phyloP scores from a whole-genome alignment of 2,888 invertebrate species.

The Synanthedon vespiformis region DNA sequence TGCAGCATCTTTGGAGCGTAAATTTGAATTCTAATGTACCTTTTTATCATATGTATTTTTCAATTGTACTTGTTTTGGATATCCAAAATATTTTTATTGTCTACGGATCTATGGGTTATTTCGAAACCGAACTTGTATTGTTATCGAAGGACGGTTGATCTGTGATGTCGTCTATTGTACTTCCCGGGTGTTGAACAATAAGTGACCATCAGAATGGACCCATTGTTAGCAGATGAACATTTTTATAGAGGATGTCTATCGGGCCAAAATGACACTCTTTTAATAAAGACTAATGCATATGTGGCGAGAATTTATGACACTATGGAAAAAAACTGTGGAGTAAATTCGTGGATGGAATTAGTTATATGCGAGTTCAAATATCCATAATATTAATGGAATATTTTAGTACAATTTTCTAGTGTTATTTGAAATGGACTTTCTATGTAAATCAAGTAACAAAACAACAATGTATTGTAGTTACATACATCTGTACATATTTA shows the following conservation, averaged over 20 bases:
- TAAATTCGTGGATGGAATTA: too few species aligned
- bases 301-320: not conserved
- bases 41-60: constrained; percentile 26
- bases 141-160: constrained; percentile 45
- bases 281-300: constrained; percentile 8
- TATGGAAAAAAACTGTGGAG: not conserved
- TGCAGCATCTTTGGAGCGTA: not conserved
- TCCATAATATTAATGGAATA: too few species aligned
- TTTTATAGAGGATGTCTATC: constrained; percentile 48
- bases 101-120: constrained; percentile 33
- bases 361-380: too few species aligned
- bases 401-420: too few species aligned
- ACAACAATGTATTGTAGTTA: too few species aligned
- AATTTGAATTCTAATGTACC: constrained; percentile 12
- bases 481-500: too few species aligned
- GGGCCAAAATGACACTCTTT: constrained; percentile 34
- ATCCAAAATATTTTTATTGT: constrained; percentile 33
- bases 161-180: constrained; percentile 52
- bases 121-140: constrained; percentile 48
- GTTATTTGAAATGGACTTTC: too few species aligned
- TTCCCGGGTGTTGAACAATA: constrained; percentile 50
- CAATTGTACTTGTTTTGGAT: constrained; percentile 13
- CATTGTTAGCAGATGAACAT: constrained; percentile 58
- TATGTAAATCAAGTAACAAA: too few species aligned
- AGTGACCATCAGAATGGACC: constrained; percentile 52